Percentiles rank a stretch among this genome's conserved stretches.
These are phyloP conservation scores for Tolypeutes matacus DNA, from an alignment of 2,797 vertebrate species.

Conservation along the genomic window DNA sequence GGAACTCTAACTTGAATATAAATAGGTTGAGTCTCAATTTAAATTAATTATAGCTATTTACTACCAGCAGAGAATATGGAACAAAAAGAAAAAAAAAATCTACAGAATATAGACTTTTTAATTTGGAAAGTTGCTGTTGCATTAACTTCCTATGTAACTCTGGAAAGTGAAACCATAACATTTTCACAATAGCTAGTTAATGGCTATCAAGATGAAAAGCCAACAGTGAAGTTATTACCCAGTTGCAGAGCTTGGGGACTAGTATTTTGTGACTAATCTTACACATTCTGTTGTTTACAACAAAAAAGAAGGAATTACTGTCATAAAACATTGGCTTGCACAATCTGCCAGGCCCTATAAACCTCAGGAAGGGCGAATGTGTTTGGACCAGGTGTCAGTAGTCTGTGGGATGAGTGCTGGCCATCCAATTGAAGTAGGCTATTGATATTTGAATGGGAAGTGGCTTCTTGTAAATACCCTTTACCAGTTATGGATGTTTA, in stretches of 20 bases:
- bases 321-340: constrained; percentile 26
- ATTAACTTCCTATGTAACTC: too few relatives aligned
- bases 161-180: not conserved
- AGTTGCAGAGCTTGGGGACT: not conserved
- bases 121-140: not conserved
- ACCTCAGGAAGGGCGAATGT: not conserved
- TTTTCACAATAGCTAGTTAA: too few relatives aligned
- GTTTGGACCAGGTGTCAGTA: not conserved
- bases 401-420: rapidly evolving
- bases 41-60: not conserved
- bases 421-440: not conserved
- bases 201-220: not conserved
- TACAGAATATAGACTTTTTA: not conserved
- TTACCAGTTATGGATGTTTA: not conserved
- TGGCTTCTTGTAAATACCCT: constrained; percentile 28
- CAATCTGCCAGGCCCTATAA: not conserved
- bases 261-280: not conserved
- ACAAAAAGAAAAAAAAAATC: not conserved
- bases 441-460: not conserved
- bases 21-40: not conserved
- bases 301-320: constrained; percentile 13
- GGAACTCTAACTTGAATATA: not conserved
- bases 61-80: not conserved
- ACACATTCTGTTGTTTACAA: not conserved
- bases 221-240: not conserved